Evolutionary conservation across 2,797 vertebrate species (phyloP).

Genomic region (Pteronotus mesoamericanus): DNA sequence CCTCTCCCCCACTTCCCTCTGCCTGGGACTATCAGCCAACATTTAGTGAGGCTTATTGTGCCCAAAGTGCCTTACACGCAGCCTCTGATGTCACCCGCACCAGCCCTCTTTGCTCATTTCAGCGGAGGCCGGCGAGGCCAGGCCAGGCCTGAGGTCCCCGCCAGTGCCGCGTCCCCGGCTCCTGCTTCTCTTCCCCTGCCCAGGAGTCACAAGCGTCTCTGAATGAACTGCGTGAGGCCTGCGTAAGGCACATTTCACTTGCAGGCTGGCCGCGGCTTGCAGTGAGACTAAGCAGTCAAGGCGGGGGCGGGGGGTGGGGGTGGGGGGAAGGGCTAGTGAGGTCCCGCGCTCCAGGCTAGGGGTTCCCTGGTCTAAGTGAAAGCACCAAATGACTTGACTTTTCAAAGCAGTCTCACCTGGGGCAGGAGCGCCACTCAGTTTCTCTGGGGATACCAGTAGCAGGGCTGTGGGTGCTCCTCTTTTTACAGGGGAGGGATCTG

Average conservation of each 20-base stretch:
- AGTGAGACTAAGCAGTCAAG: background rate
- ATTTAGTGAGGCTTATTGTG: background rate
- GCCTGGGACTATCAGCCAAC: background rate
- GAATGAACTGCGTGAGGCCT: background rate
- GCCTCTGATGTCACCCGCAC: background rate
- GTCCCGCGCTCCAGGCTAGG: too few species aligned
- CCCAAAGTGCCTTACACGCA: accelerated
- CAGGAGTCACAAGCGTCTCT: background rate
- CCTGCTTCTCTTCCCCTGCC: background rate
- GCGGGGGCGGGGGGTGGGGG: too few species aligned
- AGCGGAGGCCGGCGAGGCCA: background rate
- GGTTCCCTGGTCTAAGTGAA: background rate
- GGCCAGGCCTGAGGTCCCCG: background rate
- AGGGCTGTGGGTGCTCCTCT: background rate
- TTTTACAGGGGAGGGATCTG: background rate
- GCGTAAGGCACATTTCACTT: background rate
- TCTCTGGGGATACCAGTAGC: background rate
- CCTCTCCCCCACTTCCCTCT: background rate
- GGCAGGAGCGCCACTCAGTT: background rate
- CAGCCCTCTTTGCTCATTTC: accelerated
- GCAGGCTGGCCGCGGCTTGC: background rate
- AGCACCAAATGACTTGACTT: background rate
- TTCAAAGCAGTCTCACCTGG: background rate
- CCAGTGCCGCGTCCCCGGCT: background rate
- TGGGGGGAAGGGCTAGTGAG: too few species aligned